Evolutionary conservation across 2,888 invertebrate species (phyloP), one percentile per base, ranked within the genome.

Genomic region (Ethmia dodecea): DNA sequence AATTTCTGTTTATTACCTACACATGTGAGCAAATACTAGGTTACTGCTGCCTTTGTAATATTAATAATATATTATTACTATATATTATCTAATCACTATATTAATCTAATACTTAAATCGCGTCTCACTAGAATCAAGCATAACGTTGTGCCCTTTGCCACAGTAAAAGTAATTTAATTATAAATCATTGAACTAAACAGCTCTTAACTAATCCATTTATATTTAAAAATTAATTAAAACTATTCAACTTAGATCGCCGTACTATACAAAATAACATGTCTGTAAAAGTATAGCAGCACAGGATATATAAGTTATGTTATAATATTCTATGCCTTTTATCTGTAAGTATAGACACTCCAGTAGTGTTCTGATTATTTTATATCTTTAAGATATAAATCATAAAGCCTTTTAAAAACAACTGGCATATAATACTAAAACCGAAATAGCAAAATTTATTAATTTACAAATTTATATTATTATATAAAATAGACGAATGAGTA

Each of bases 401-500:
- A n/a, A 22, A 22, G 22, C n/a, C 22, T 22, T 8, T n/a, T 22
- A 20, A 22, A 22, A 22, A 22, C 3, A 3, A n/a, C n/a, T n/a
- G 9, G 9, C 8, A n/a, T 8, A n/a, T n/a, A 3, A 5, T n/a
- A n/a, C 20, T 20, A 5, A 20, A 9, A n/a, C 9, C 9, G n/a
- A 5, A 22, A n/a, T 22, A 22, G n/a, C 22, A 22, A 8, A 22
- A 22, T n/a, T 3, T n/a, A 22, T 22, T 22, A 31, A 33, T 38
- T 37, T 38, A 40, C 41, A 38, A 44, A 41, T 51, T 50, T 49
- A 52, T 8, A 40, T 60, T 57, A 55, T 28, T 58, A 63, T 67
- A 59, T 35, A 47, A 58, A 63, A 65, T 61, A 64, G 57, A 65
- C 60, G 57, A 52, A 62, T 67, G 72, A 74, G 74, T 73, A 69